Conservation (phyloP, 2,888 invertebrate genomes). For the Tetrapedia diversipes region DNA sequence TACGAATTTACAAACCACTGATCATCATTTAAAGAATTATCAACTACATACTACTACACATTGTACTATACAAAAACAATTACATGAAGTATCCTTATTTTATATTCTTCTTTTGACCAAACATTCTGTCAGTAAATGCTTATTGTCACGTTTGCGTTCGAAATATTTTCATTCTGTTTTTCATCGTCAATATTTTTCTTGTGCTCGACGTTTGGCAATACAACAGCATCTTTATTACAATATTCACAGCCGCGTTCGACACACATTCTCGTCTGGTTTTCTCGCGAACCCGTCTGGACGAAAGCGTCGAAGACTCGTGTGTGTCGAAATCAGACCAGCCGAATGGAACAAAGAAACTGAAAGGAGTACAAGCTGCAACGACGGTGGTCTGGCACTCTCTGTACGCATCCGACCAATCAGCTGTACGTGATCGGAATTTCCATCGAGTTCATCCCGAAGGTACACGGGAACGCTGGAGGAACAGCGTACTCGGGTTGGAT, state of each 20-base stretch:
- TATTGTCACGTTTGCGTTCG: too few species aligned
- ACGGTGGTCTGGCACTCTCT: constrained; percentile 45
- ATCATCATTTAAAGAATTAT: background rate
- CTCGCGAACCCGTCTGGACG: background rate
- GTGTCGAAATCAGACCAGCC: constrained; percentile 42
- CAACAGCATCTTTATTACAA: constrained; percentile 6
- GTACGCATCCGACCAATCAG: constrained; percentile 66
- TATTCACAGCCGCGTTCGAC: constrained; percentile 5
- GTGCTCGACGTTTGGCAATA: background rate
- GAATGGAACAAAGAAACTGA: constrained; percentile 26
- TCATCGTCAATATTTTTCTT: background rate
- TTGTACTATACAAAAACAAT: too few species aligned
- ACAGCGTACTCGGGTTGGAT: constrained; percentile 52
- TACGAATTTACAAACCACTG: background rate
- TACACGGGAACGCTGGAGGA: constrained; percentile 24
- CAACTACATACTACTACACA: too few species aligned
- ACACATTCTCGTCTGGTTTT: background rate
- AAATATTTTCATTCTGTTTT: background rate
- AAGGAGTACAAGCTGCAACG: constrained; percentile 20
- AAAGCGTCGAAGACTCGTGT: constrained; percentile 4
- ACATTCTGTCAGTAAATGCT: too few species aligned
- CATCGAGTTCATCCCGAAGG: constrained; percentile 27
- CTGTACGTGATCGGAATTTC: constrained; percentile 69
- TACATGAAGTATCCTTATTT: too few species aligned
- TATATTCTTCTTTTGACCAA: too few species aligned